These are phyloP conservation scores for Holacanthus passer DNA, from an alignment of 2,113 vertebrate species.

Conservation along the genomic window DNA sequence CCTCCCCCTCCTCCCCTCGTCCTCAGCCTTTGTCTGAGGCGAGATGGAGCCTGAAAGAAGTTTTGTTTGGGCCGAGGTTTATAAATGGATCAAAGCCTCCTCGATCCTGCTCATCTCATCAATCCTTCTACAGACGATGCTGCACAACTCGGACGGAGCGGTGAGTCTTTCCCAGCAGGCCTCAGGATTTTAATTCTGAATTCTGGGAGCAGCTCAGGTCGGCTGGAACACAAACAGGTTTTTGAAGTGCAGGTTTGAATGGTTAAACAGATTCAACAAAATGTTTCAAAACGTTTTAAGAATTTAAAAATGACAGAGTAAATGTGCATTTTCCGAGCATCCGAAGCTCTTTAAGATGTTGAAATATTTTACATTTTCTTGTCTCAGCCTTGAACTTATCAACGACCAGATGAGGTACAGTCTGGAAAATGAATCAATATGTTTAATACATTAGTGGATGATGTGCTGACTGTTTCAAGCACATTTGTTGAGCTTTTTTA, in stretches of 20 bases:
- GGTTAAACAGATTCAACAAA: not conserved
- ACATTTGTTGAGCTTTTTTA: not conserved
- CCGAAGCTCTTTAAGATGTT: too few relatives aligned
- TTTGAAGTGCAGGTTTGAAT: not conserved
- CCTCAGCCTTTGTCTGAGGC: conserved; percentile 68
- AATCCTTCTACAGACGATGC: conserved; percentile 51
- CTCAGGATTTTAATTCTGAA: not conserved
- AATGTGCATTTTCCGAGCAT: not conserved
- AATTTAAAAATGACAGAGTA: not conserved
- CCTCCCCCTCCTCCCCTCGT: not conserved
- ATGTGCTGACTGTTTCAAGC: not conserved
- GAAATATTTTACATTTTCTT: not conserved
- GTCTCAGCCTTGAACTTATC: not conserved
- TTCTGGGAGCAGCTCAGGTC: not conserved
- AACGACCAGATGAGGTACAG: not conserved
- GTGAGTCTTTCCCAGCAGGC: conserved; percentile 68
- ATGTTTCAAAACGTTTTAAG: not conserved
- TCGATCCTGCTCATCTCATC: conserved; percentile 33
- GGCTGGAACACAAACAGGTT: not conserved
- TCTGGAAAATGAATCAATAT: not conserved
- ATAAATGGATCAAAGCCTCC: conserved; percentile 75
- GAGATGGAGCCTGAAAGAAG: conserved; percentile 41
- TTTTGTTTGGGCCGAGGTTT: conserved; percentile 66
- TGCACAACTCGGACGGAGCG: conserved; percentile 24
- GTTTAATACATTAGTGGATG: not conserved